Percentiles rank a stretch among this genome's conserved stretches.
These are phyloP conservation scores for Trichechus manatus DNA, from an alignment of 2,113 vertebrate genomes.

Conservation along the genomic window DNA sequence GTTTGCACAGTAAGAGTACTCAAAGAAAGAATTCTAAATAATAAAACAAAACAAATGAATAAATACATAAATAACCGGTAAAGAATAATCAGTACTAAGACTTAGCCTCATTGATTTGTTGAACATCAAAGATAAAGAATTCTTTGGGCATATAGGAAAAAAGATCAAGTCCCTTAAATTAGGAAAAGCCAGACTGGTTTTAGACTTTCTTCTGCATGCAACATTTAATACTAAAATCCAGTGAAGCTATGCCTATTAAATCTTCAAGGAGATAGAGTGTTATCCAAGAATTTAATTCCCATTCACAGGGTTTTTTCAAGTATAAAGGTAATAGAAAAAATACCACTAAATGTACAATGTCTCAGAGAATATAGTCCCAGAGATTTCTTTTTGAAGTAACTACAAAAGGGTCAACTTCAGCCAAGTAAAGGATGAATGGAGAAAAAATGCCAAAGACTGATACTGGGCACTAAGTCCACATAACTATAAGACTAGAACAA, in stretches of 20 bases:
- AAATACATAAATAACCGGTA: neutral
- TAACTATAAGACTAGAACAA: neutral
- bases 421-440: neutral
- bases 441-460: neutral
- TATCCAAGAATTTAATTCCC: neutral
- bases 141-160: neutral
- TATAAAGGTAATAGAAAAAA: neutral
- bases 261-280: neutral
- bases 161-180: neutral
- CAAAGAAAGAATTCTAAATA: neutral
- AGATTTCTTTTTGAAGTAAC: neutral
- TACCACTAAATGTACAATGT: neutral
- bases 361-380: neutral
- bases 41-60: neutral
- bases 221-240: neutral
- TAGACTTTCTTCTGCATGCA: neutral
- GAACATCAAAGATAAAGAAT: neutral
- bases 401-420: neutral
- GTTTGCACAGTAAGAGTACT: neutral
- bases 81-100: neutral
- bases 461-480: neutral
- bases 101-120: neutral
- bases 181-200: neutral
- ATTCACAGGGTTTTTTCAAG: neutral
- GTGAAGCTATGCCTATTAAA: neutral